phyloP scores from a whole-genome alignment of 2,113 vertebrate species.

The Apaloderma vittatum region DNA sequence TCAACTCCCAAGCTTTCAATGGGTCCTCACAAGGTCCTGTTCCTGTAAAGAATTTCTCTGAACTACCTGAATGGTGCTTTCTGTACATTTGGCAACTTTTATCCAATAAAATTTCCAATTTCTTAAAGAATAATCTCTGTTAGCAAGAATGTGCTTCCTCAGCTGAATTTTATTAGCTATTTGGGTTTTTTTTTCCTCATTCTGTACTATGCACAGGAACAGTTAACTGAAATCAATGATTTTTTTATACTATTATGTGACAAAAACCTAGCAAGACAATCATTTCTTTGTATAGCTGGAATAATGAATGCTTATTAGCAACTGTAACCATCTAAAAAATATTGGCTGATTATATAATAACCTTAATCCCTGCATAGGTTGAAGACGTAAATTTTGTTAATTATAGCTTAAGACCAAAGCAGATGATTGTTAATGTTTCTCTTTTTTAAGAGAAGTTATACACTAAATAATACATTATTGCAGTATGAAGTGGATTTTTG shows the following conservation, averaged over 20 bases:
- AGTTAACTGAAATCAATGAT: not conserved
- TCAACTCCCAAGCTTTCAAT: not conserved
- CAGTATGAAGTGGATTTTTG: not conserved
- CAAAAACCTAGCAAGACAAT: not conserved
- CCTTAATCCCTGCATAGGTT: not conserved
- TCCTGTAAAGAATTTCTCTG: not conserved
- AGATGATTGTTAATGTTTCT: slow-evolving; percentile 6
- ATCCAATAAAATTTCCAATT: not conserved
- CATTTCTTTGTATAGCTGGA: not conserved
- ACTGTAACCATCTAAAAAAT: not conserved
- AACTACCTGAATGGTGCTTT: not conserved
- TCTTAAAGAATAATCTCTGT: not conserved
- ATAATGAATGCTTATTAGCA: not conserved
- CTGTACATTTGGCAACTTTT: not conserved
- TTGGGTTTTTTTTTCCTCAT: not conserved
- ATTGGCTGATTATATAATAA: not conserved
- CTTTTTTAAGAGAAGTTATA: not conserved
- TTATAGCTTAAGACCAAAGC: not conserved
- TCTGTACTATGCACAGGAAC: not conserved
- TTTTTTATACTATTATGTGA: not conserved
- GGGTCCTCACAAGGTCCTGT: not conserved
- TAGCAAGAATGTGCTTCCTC: not conserved
- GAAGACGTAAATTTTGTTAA: slow-evolving; percentile 2
- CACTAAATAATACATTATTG: not conserved
- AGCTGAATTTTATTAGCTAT: not conserved